These are phyloP conservation scores for Pituophis catenifer DNA, from an alignment of 2,113 vertebrate genomes.

Conservation along the genomic window DNA sequence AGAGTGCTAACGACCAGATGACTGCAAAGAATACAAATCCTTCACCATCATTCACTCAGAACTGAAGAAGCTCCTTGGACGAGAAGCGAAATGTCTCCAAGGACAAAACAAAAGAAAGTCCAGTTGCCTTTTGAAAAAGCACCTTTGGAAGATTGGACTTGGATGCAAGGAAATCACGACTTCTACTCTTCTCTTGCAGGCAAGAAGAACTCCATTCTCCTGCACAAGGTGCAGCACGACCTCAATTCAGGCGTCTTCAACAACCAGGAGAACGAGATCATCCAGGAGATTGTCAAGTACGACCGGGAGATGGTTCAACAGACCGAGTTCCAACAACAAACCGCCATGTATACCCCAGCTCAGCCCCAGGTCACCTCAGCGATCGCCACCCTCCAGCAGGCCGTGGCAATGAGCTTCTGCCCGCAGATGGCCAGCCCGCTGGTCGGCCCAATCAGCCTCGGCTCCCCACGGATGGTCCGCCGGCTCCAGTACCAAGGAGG, in stretches of 20 bases:
- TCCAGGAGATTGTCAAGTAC: constrained; percentile 98
- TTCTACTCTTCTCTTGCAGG: constrained; percentile 65
- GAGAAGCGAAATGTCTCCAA: not conserved
- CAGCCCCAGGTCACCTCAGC: constrained; percentile 81
- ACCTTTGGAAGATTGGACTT: not conserved
- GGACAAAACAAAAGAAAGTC: not conserved
- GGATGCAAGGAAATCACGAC: not conserved
- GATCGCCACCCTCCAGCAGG: constrained; percentile 92
- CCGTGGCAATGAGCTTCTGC: constrained; percentile 96
- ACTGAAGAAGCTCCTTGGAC: not conserved
- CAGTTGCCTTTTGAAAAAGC: not conserved
- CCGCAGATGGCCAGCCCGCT: constrained; percentile 84
- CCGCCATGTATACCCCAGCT: constrained; percentile 74
- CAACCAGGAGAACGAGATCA: constrained; percentile 97
- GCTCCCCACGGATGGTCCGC: constrained; percentile 85
- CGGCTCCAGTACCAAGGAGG: constrained; percentile 83
- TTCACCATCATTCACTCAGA: not conserved
- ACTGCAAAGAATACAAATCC: not conserved
- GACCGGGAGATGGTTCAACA: constrained; percentile 97
- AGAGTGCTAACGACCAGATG: not conserved
- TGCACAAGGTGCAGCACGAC: constrained; percentile 97
- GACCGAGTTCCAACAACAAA: constrained; percentile 78
- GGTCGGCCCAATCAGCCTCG: constrained; percentile 75
- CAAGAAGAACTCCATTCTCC: constrained; percentile 94
- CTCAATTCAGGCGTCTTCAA: constrained; percentile 96